These are phyloP conservation scores for Magallana ariakensis DNA, from an alignment of 1,140 invertebrate species.

Conservation along the genomic window DNA sequence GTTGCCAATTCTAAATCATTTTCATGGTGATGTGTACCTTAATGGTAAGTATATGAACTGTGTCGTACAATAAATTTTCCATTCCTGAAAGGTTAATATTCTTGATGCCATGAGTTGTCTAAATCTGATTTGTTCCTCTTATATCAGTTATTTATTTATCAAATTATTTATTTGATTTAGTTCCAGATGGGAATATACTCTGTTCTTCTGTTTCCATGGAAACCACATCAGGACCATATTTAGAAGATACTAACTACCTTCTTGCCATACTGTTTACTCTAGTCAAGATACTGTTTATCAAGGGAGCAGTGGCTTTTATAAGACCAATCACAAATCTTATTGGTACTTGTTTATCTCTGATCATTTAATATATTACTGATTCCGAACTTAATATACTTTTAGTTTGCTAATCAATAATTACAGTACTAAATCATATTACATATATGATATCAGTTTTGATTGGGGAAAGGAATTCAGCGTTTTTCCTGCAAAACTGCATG, in stretches of 20 bases:
- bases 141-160: too few species aligned
- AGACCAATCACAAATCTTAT: conserved; percentile 30
- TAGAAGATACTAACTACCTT: conserved; percentile 40
- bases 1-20: conserved; percentile 15
- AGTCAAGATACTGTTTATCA: conserved; percentile 54
- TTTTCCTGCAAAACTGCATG: too few species aligned
- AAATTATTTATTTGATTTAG: background rate
- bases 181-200: conserved; percentile 1
- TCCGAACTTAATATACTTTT: too few species aligned
- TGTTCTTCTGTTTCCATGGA: background rate
- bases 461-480: too few species aligned
- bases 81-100: too few species aligned
- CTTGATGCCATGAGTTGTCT: too few species aligned
- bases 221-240: background rate
- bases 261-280: conserved; percentile 53
- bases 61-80: too few species aligned
- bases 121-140: too few species aligned
- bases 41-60: conserved; percentile 11
- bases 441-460: too few species aligned
- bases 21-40: conserved; percentile 29
- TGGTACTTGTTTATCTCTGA: conserved; percentile 24
- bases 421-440: too few species aligned
- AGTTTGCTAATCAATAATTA: too few species aligned
- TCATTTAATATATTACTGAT: too few species aligned
- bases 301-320: conserved; percentile 44